Percentiles rank a stretch among this genome's conserved stretches.
These are phyloP conservation scores for Chrysaora quinquecirrha DNA, from an alignment of 30 jellyfish, hydroid and myxozoan species.

Conservation along the genomic window DNA sequence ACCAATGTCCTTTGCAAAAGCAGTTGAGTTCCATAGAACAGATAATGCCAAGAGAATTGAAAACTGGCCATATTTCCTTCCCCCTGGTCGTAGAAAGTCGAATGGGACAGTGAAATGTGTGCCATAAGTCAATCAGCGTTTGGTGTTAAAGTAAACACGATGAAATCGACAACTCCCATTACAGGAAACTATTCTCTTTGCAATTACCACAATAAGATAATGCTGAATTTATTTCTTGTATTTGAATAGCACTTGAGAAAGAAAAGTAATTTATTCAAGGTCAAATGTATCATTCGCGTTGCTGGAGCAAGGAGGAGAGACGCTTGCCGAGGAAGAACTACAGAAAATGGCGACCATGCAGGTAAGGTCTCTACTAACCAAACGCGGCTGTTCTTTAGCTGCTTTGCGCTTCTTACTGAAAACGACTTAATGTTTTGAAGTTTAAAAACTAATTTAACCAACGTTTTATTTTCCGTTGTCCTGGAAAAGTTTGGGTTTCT, in stretches of 20 bases:
- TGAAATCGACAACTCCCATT: slow-evolving; percentile 2
- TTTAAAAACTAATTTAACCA: no score
- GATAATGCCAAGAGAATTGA: no score
- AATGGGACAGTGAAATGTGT: background rate
- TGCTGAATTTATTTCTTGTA: background rate
- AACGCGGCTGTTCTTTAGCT: no score
- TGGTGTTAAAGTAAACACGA: background rate
- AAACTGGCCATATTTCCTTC: no score
- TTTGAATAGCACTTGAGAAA: slow-evolving; percentile 1
- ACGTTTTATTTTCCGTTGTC: no score
- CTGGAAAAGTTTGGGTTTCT: no score
- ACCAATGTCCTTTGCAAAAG: no score
- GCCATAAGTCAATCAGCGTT: background rate
- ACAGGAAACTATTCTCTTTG: background rate
- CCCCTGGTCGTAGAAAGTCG: no score
- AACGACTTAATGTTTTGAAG: no score
- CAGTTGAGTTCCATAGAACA: no score
- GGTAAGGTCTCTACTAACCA: slow-evolving; percentile 21
- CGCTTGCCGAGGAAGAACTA: background rate
- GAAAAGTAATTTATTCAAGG: background rate
- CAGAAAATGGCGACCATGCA: slow-evolving; percentile 71
- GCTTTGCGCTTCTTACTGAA: no score
- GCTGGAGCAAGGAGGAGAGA: slow-evolving; percentile 3
- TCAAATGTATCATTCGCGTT: slow-evolving; percentile 4
- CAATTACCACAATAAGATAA: background rate